These are phyloP conservation scores for Tenualosa ilisha DNA, from an alignment of 2,797 vertebrate species.

Conservation along the genomic window DNA sequence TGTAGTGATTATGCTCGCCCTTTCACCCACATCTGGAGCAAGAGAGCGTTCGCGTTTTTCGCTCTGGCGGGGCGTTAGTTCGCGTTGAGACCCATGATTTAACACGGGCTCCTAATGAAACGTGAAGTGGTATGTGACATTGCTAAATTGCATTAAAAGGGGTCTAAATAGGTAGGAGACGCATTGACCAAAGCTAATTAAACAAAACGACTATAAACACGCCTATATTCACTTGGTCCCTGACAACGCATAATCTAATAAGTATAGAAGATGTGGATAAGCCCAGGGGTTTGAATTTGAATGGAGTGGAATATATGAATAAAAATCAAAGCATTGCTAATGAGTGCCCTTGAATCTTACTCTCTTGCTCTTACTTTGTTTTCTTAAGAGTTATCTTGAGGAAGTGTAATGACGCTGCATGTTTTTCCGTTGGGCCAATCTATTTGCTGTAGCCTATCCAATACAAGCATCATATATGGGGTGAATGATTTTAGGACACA, in stretches of 20 bases:
- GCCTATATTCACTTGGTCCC: slow-evolving; percentile 63
- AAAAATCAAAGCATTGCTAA: slow-evolving; percentile 32
- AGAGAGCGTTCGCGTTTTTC: slow-evolving; percentile 29
- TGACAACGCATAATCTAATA: slow-evolving; percentile 48
- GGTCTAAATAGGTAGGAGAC: slow-evolving; percentile 42
- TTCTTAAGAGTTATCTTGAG: background rate
- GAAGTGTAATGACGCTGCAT: background rate
- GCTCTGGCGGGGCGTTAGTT: slow-evolving; percentile 60
- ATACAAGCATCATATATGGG: background rate
- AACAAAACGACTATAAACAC: slow-evolving; percentile 62
- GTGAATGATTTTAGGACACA: background rate
- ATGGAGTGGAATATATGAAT: slow-evolving; percentile 47
- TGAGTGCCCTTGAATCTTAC: slow-evolving; percentile 17
- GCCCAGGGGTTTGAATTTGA: slow-evolving; percentile 54
- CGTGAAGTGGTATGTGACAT: slow-evolving; percentile 76
- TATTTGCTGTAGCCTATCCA: background rate
- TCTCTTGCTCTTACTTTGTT: slow-evolving; percentile 7
- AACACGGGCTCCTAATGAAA: slow-evolving; percentile 79
- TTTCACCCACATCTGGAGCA: slow-evolving; percentile 78
- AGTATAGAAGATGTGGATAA: slow-evolving; percentile 52
- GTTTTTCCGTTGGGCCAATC: background rate
- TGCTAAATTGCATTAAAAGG: slow-evolving; percentile 85
- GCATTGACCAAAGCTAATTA: slow-evolving; percentile 44
- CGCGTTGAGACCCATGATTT: slow-evolving; percentile 68
- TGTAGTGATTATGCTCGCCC: slow-evolving; percentile 76